Evolutionary conservation across 1,140 invertebrate species (phyloP), one percentile per base, ranked within the genome.

Genomic region (fruit fly (Drosophila melanogaster)): DNA sequence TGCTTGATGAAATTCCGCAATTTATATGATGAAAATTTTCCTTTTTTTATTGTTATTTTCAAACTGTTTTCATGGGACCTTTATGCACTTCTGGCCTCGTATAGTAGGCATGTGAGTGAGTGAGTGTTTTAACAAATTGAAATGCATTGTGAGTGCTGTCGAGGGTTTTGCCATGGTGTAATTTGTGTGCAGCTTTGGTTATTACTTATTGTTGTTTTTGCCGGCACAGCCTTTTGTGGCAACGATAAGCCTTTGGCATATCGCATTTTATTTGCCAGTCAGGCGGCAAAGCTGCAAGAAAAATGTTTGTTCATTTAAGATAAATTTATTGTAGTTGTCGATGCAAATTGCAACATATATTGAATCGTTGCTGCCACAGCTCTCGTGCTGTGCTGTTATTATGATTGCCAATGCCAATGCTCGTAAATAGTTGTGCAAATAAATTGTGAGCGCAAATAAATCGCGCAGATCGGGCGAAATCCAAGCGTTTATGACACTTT

Each of bases 261-360:
- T 87, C 74, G 70, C 44, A 81, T 71, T 83, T 83, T 86, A 87
- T 86, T 86, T 89, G 65, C 56, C 56, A 17, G 69, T 40, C 62
- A 55, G 62, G 49, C 77, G 59, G 62, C 77, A 85, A 83, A 71
- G 76, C 80, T 79, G 80, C 81, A 85, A 86, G 84, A 79, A 78
- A 89, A 84, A 79, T 89, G 86, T 89, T 89, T 89, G 84, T 89
- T 89, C 84, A 80, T 89, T 89, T 90, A 89, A 89, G 84, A 84
- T 86, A 87, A 77, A 89, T 89, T 89, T 89, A 87, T 87, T 83
- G 81, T 75, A 84, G 84, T 87, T 85, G 74, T 81, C 81, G 74
- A 61, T 87, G 84, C 84, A 87, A 87, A 87, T 87, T 89, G 84
- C 64, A 66, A 77, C 84, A 87, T 87, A 84, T 89, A 87, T 89